Base-by-base conservation (phyloP, 2,888 invertebrate species). In the Ormyrus rosae region DNA sequence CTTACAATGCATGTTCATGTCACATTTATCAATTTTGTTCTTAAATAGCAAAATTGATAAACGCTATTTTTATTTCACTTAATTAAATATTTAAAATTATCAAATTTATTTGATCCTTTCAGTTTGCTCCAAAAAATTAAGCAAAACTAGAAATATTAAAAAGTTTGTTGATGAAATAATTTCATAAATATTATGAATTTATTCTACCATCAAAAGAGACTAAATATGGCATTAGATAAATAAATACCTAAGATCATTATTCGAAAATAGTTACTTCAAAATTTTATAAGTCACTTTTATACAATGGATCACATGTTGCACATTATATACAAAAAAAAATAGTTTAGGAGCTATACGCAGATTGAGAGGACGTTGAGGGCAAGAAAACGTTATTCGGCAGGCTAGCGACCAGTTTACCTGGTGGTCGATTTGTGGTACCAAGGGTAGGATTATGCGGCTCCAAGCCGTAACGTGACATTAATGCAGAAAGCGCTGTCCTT, bases 391-490 rank as follows among this genome's bases (percentile, higher is more conserved):
- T 87, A 78, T 88, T 87, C 82, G 86, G 84, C 82, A 86, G 83
- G 80, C 85, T 86, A 83, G 84, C 85, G 84, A 87, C 83, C 83
- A 87, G 83, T 86, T 89, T 89, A 90, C 90, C 90, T 88, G 89
- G 87, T 86, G 89, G 87, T 86, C 89, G 87, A 84, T 86, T 86
- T 82, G 86, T 88, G 78, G 86, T 86, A 72, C 88, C 89, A 79
- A 89, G 87, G 83, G 87, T 86, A 86, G 87, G 87, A 87, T 89
- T 88, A 85, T 87, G 87, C 60, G 87, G 86, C 82, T 90, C 90
- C 87, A 92, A 88, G 83, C 92, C 92, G 83, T 92, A 92, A 81
- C 92, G 90, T 50, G 91, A 90, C 86, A 93, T 90, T 81, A 93
- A 88, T 78, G 92, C 91, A 61, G 92, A 91, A 68, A 93, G 87